A percentile compares a stretch with the other conserved stretches of the same genome.
These are phyloP conservation scores for Tetramorium parvispinum DNA, from an alignment of 1,140 invertebrate species.

Conservation along the genomic window DNA sequence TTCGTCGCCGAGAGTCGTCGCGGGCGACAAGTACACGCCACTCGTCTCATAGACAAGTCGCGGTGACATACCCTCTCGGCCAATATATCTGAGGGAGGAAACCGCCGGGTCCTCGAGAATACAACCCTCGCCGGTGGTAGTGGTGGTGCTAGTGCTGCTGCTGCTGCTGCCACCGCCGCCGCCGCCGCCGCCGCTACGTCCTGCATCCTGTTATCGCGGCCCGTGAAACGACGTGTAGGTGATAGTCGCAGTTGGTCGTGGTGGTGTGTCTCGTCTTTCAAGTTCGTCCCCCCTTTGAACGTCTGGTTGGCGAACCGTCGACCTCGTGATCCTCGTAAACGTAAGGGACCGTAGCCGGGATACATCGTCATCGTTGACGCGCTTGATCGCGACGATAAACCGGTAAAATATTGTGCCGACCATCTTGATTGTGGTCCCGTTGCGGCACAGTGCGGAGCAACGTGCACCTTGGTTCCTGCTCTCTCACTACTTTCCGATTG, in stretches of 20 bases:
- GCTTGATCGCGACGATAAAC: conserved; percentile 21
- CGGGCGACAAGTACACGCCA: conserved; percentile 24
- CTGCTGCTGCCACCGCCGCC: conserved; percentile 21
- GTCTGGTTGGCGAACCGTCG: conserved; percentile 32
- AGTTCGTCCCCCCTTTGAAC: conserved; percentile 43
- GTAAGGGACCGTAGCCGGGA: not conserved
- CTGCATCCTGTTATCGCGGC: not conserved
- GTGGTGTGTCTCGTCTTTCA: conserved; percentile 36
- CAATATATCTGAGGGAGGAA: conserved; percentile 5
- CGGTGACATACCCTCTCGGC: not conserved
- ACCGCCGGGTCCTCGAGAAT: conserved; percentile 17
- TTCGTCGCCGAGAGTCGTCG: conserved; percentile 54
- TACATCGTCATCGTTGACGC: not conserved
- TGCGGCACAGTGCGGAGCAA: conserved; percentile 45
- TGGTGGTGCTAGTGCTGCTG: conserved; percentile 54
- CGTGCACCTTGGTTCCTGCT: not conserved
- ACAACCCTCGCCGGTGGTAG: conserved; percentile 38
- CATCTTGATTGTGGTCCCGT: conserved; percentile 45
- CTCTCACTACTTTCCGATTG: not conserved
- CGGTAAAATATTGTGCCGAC: conserved; percentile 51
- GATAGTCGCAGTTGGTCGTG: conserved; percentile 30
- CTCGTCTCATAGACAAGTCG: conserved; percentile 20
- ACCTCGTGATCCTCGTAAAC: conserved; percentile 61
- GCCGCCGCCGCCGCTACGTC: conserved; percentile 34
- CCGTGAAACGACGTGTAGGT: conserved; percentile 62